Base-by-base conservation (phyloP, 2,888 invertebrate species). In the Plebejus argus region DNA sequence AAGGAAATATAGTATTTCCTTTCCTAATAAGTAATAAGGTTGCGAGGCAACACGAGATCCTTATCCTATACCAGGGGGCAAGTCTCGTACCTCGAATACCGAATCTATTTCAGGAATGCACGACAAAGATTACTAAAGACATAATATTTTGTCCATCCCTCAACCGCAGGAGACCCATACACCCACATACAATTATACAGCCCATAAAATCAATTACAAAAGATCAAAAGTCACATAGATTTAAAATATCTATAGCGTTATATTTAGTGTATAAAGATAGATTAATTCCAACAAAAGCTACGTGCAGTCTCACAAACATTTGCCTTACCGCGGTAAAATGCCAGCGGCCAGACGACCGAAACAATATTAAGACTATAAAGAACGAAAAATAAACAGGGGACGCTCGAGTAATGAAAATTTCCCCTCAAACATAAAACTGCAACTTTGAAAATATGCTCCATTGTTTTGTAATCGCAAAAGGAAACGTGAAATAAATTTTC, bases 351-450 rank as follows among this genome's bases (percentile, higher is more conserved):
- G 18, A 28, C 28, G 61, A 39, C 85, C 85, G 83, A 89, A 91
- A 90, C 90, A 90, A 90, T 90, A 91, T 91, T 89, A 89, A 84
- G 76, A 85, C 87, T 82, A 88, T 90, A 89, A 90, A 90, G 86
- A 88, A 89, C 81, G 85, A 84, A 84, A 87, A 81, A 84, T 83
- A 80, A 82, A 81, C 78, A 83, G 83, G 82, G 84, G 84, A 83
- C 83, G 84, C 82, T 79, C 79, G 80, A 82, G 85, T 89, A 91
- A 91, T 91, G 89, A 90, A 89, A 91, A 88, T 85, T 85, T 85
- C 84, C 84, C 87, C 87, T 86, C 79, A 86, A 79, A 79, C 82
- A 84, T 84, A 85, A 85, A 87, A 86, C 82, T 86, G 87, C 85
- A 86, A 87, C 84, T 85, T 79, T 81, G 83, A 83, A 81, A 77